Evolutionary conservation across 2,113 vertebrate genomes (phyloP), one percentile per base, ranked within the genome.

Genomic region (Taurulus bubalis): DNA sequence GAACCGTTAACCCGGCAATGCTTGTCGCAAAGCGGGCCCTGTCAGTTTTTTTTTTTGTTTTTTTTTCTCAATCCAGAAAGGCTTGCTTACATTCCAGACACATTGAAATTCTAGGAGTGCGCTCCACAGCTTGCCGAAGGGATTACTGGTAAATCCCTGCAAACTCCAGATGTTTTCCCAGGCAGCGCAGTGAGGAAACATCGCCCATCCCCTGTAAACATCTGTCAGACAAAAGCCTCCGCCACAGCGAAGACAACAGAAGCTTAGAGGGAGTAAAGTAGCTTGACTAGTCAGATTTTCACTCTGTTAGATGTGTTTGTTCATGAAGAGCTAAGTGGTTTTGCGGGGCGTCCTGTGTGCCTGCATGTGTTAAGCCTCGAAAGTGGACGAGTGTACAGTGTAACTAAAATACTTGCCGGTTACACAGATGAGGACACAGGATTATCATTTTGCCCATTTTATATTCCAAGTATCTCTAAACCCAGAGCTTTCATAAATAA

Each of bases 81-180:
- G 85, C 81, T 82, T 87, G 69, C 84, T 78, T 90, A 79, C 85
- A 87, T 87, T 89, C 83, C 84, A 91, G 84, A 87, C 78, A 75
- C 90, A 90, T 93, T 93, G 77, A 86, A 89, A 93, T 93, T 93
- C 93, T 86, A 59, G 85, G 68, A 82, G 80, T 82, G 88, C 42
- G 64, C 80, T 86, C 59, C 69, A 69, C 85, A 85, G 91, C 87
- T 90, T 89, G 90, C 91, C 66, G 70, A 87, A 76, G 90, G 86
- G 90, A 90, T 94, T 94, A 94, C 86, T 63, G 81, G 65, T 87
- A 91, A 95, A 90, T 93, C 92, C 88, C 86, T 73, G 84, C 73
- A 85, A 93, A 91, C 83, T 94, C 91, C 93, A 94, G 92, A 94
- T 95, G 92, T 94, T 94, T 91, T 90, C 86, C 85, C 86, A 92